phyloP scores from a whole-genome alignment of 2,888 invertebrate genomes.

The Diabrotica balteata region DNA sequence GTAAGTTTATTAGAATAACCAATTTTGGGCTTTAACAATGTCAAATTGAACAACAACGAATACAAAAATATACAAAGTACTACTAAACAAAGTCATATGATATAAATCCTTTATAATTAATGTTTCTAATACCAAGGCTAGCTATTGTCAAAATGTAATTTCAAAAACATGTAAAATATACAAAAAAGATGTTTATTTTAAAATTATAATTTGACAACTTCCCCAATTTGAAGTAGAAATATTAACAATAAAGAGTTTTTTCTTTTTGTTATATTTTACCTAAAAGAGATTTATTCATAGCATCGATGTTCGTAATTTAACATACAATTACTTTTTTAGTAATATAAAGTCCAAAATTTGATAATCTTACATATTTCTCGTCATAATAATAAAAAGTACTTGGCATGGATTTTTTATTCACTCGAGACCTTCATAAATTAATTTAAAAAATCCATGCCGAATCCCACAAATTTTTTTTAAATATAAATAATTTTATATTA shows the following conservation, averaged over 20 bases:
- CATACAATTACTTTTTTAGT: not conserved
- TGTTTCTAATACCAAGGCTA: not conserved
- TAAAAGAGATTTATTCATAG: too few relatives aligned
- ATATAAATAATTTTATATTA: conserved; percentile 6
- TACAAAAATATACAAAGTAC: too few relatives aligned
- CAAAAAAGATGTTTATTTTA: not conserved
- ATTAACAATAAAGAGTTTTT: not conserved
- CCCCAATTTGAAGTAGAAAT: too few relatives aligned
- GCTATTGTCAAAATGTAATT: not conserved
- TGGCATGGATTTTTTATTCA: not conserved
- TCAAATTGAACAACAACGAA: not conserved
- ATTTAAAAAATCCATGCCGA: not conserved
- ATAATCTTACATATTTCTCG: not conserved
- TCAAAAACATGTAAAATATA: conserved; percentile 1
- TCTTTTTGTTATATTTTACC: not conserved
- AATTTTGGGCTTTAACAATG: not conserved
- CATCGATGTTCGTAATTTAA: too few relatives aligned
- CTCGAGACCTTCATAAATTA: not conserved
- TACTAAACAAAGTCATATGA: too few relatives aligned
- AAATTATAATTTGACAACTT: not conserved
- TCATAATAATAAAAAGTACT: not conserved
- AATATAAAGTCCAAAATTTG: not conserved
- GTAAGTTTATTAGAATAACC: not conserved
- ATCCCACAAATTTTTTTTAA: not conserved
- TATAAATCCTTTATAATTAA: not conserved